These are phyloP conservation scores for Takifugu rubripes DNA, from an alignment of 2,797 vertebrate species.

Conservation along the genomic window DNA sequence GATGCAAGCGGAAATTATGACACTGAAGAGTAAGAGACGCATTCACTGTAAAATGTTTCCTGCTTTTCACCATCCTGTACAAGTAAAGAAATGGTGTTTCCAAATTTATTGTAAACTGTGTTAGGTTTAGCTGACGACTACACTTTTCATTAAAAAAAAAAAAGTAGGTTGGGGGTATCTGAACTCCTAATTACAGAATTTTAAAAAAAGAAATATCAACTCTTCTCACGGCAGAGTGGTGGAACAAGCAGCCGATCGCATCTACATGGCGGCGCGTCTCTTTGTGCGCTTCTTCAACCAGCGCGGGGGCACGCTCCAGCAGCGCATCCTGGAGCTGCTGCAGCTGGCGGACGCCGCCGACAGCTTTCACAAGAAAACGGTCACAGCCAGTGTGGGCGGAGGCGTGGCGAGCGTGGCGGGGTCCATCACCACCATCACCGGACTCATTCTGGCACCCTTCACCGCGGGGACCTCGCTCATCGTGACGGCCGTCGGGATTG, in stretches of 20 bases:
- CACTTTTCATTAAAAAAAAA: too few species aligned
- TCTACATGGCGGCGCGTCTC: conserved; percentile 77
- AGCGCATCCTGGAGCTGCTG: conserved; percentile 68
- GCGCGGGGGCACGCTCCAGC: conserved; percentile 63
- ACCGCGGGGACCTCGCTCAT: conserved; percentile 77
- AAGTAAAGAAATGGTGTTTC: neutral
- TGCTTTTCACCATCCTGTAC: too few species aligned
- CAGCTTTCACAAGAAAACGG: conserved; percentile 73
- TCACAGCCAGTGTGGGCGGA: conserved; percentile 70
- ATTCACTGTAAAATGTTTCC: neutral
- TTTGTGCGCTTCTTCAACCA: conserved; percentile 75
- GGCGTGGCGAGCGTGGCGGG: conserved; percentile 73
- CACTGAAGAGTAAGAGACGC: conserved; percentile 62
- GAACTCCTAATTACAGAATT: too few species aligned
- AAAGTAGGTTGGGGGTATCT: neutral
- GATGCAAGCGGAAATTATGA: conserved; percentile 53
- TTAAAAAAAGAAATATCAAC: too few species aligned
- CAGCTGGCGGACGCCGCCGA: conserved; percentile 66
- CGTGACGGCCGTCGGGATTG: conserved; percentile 75
- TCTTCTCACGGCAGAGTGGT: conserved; percentile 56
- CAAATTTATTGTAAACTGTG: neutral
- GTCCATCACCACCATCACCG: conserved; percentile 76
- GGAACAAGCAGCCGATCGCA: conserved; percentile 72
- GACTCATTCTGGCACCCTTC: conserved; percentile 75
- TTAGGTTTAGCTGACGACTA: too few species aligned